These are phyloP conservation scores for Microvelia longipes DNA, from an alignment of 1,140 invertebrate species.

Conservation along the genomic window DNA sequence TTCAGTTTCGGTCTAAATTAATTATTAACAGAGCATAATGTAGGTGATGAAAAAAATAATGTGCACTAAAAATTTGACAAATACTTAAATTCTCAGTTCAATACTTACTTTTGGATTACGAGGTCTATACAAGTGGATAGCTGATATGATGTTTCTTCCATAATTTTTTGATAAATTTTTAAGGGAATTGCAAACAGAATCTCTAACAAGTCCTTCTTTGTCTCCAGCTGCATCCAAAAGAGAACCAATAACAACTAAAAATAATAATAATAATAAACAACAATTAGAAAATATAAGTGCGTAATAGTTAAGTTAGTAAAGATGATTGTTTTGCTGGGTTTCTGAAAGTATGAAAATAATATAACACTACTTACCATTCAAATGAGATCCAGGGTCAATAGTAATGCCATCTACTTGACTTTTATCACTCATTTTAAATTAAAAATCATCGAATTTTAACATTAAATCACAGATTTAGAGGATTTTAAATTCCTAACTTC, in stretches of 20 bases:
- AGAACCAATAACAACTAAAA: conserved; percentile 39
- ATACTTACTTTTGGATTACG: conserved; percentile 34
- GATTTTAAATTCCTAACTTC: too few relatives aligned
- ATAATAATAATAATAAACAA: not conserved
- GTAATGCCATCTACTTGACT: not conserved
- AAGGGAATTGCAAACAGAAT: conserved; percentile 36
- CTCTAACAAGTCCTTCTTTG: conserved; percentile 38
- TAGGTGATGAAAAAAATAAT: too few relatives aligned
- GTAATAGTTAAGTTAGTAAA: not conserved
- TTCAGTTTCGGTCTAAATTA: too few relatives aligned
- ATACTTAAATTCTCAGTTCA: too few relatives aligned
- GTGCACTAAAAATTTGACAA: too few relatives aligned
- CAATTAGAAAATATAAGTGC: not conserved
- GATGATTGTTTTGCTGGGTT: not conserved
- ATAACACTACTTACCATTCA: not conserved
- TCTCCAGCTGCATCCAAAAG: conserved; percentile 41
- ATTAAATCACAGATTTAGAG: too few relatives aligned
- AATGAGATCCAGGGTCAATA: not conserved
- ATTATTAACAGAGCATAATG: too few relatives aligned
- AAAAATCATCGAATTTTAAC: too few relatives aligned
- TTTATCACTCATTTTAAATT: not conserved
- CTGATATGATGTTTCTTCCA: conserved; percentile 36
- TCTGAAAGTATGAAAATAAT: not conserved
- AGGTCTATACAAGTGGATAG: conserved; percentile 33
- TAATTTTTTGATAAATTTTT: conserved; percentile 38